phyloP scores from a whole-genome alignment of 2,888 invertebrate genomes.

The Polyommatus icarus region DNA sequence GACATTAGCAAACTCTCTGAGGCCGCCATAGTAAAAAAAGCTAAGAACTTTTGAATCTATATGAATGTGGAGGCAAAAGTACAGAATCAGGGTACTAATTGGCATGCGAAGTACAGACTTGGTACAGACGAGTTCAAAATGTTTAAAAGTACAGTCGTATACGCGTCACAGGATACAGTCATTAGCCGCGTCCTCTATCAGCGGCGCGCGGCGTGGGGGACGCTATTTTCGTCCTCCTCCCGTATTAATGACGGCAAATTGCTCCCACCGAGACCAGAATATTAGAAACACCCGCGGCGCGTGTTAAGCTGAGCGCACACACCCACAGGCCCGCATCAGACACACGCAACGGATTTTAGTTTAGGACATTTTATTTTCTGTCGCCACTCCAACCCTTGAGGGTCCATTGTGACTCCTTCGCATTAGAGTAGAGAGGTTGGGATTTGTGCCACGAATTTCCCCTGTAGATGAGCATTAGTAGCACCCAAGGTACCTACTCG shows the following conservation, averaged over 20 bases:
- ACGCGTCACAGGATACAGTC: conserved; percentile 49
- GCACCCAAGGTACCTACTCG: too few species aligned
- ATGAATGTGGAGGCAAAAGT: too few species aligned
- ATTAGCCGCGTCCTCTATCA: conserved; percentile 52
- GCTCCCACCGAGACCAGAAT: conserved; percentile 61
- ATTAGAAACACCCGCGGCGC: conserved; percentile 28
- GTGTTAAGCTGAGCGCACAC: neutral
- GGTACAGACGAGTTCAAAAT: conserved; percentile 5
- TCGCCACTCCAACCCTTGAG: too few species aligned
- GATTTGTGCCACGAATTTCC: too few species aligned
- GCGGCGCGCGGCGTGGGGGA: conserved; percentile 63
- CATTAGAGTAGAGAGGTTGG: too few species aligned
- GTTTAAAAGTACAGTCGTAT: neutral
- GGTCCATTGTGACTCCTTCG: too few species aligned
- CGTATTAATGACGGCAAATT: conserved; percentile 65
- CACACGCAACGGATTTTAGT: neutral
- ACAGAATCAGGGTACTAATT: too few species aligned
- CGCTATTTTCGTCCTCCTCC: conserved; percentile 60
- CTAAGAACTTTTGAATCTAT: neutral
- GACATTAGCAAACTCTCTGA: neutral
- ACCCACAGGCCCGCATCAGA: neutral
- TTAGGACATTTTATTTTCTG: too few species aligned
- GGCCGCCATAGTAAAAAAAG: neutral
- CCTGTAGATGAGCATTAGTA: too few species aligned
- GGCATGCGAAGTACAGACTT: neutral